Conservation (phyloP, 2,888 invertebrate genomes). For the Conistra vaccinii region DNA sequence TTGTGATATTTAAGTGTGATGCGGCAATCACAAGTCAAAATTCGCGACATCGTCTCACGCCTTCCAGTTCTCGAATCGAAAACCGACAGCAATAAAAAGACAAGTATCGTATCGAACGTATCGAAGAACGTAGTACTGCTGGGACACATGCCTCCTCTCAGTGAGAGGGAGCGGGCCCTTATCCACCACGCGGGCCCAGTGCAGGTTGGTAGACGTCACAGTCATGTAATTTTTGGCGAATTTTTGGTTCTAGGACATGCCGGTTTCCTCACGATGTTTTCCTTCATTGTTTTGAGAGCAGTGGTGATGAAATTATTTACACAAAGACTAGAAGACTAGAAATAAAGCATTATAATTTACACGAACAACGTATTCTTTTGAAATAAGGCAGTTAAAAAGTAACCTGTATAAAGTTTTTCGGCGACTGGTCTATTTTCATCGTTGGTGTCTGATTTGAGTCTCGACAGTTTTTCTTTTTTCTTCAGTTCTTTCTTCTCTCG, state of each 20-base stretch:
- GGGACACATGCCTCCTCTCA: too few species aligned
- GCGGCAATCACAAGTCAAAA: neutral
- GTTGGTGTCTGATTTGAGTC: constrained; percentile 93
- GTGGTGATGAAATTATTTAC: too few species aligned
- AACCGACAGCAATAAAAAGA: neutral
- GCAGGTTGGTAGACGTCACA: too few species aligned
- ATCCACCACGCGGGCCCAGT: too few species aligned
- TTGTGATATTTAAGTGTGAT: neutral
- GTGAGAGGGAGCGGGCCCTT: too few species aligned
- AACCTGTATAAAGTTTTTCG: constrained; percentile 97
- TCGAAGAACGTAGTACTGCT: neutral
- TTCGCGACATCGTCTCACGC: too few species aligned
- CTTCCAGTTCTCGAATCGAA: neutral
- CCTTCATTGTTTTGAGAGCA: too few species aligned
- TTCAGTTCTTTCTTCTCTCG: constrained; percentile 99
- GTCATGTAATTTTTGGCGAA: too few species aligned
- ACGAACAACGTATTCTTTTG: neutral
- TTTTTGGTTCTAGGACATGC: too few species aligned
- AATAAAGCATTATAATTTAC: too few species aligned
- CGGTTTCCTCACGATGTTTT: too few species aligned
- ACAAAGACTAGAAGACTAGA: too few species aligned
- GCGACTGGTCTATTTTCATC: constrained; percentile 95
- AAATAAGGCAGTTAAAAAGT: neutral
- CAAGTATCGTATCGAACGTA: neutral
- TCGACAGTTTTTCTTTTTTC: constrained; percentile 97